Evolutionary conservation across 2,113 vertebrate species (phyloP), one percentile per base, ranked within the genome.

Genomic region (Nymphicus hollandicus): DNA sequence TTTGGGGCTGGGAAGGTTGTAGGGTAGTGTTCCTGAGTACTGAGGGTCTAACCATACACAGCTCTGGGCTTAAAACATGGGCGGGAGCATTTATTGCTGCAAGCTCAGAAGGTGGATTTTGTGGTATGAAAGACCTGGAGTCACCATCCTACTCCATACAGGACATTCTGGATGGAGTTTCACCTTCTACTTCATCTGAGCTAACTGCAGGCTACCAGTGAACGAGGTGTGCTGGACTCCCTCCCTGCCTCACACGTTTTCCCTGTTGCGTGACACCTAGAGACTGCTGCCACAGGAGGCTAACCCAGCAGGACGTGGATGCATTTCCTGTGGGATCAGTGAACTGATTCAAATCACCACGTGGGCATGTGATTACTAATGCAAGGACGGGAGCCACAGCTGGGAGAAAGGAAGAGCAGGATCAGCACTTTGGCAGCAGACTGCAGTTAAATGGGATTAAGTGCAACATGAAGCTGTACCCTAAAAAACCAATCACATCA

Each of bases 401-500:
- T 68, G 50, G n/a, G 72, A 85, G 84, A 93, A 95, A 79, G 80
- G 86, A 91, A 92, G 81, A 89, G 89, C 69, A 55, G 80, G 64
- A 84, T 92, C 88, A 90, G 91, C 77, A 74, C 22, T 88, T 91
- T 25, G 43, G 72, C 72, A 91, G 66, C 81, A 91, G 85, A 60
- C 60, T 5, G 11, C 65, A 33, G n/a, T 77, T 92, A 58, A 81
- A n/a, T 20, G 82, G 82, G 49, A 88, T 92, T 90, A 91, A 93
- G 49, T 0, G 6, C 12, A 77, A 69, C 66, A 46, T 14, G 91
- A 91, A 88, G 33, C 74, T 28, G 17, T 33, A 60, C 24, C 52
- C 23, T 63, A 44, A 92, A 89, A 93, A 50, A 22, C 4, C 6
- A 79, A 78, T 24, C 68, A 14, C 27, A 43, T 41, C 3, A 3